A percentile compares a stretch with the other conserved stretches of the same genome.
Evolutionary conservation across 1,140 invertebrate species (phyloP).

Genomic region (Drosophila prosaltans): DNA sequence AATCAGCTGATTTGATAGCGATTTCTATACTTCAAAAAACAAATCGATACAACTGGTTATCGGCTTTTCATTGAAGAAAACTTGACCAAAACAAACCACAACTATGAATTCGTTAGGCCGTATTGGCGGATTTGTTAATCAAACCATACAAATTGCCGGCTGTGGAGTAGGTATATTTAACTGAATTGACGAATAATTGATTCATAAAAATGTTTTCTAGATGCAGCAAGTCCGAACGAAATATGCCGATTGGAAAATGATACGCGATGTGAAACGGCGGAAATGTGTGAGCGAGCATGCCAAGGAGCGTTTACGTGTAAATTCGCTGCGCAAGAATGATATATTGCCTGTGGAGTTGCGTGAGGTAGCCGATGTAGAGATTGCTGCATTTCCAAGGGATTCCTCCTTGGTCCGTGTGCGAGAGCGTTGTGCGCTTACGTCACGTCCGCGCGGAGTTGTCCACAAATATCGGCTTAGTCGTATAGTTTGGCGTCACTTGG

Average conservation of each 20-base stretch:
- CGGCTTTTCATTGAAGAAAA: not conserved
- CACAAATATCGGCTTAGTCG: constrained; percentile 92
- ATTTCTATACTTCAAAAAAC: not conserved
- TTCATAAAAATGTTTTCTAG: constrained; percentile 58
- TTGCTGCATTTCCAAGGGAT: constrained; percentile 90
- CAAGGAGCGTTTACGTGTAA: constrained; percentile 88
- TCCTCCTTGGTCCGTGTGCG: constrained; percentile 87
- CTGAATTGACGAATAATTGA: not conserved
- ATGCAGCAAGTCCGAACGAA: constrained; percentile 88
- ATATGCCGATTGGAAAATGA: constrained; percentile 91
- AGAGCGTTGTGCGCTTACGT: constrained; percentile 91
- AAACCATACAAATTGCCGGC: constrained; percentile 73
- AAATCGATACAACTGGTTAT: constrained; percentile 20
- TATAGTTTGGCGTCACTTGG: constrained; percentile 93
- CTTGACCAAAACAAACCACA: not conserved
- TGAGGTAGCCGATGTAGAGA: constrained; percentile 89
- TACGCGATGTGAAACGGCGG: constrained; percentile 91
- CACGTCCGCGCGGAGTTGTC: constrained; percentile 89
- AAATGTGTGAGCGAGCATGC: constrained; percentile 89
- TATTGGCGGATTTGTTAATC: constrained; percentile 61
- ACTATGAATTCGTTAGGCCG: constrained; percentile 67
- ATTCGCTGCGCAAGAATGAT: constrained; percentile 91
- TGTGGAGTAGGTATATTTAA: constrained; percentile 64
- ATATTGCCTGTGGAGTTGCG: constrained; percentile 91
- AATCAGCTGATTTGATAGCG: constrained; percentile 2